Conservation (phyloP, 37 sponge, comb jelly and placozoan species). For the Petrosia ficiformis region DNA sequence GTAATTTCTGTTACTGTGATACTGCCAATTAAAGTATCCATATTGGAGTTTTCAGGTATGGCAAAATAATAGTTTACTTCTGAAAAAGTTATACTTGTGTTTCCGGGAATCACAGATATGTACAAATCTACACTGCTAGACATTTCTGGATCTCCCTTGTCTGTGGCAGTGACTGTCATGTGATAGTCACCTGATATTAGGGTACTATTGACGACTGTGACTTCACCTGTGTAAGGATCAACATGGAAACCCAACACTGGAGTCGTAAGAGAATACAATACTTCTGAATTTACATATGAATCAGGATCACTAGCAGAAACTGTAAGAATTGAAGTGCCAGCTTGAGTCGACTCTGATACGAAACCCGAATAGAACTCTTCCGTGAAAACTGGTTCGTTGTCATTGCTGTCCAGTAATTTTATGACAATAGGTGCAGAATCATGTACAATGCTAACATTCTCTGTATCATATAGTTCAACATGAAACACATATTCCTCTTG, state of each 20-base stretch:
- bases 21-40: constrained; percentile 7
- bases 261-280: background rate
- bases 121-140: background rate
- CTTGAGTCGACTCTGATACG: constrained; percentile 5
- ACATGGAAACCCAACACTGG: constrained; percentile 14
- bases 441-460: constrained; percentile 2
- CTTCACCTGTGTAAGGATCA: background rate
- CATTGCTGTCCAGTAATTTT: constrained; percentile 27
- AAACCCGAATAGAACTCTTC: constrained; percentile 26
- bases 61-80: constrained; percentile 8
- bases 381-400: constrained; percentile 24
- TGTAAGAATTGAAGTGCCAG: constrained; percentile 1
- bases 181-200: constrained; percentile 26
- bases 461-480: constrained; percentile 25
- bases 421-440: constrained; percentile 28
- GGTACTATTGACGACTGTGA: constrained; percentile 8
- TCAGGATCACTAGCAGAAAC: constrained; percentile 36
- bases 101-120: constrained; percentile 22
- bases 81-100: constrained; percentile 16
- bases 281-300: background rate
- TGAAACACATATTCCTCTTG: constrained; percentile 21
- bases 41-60: constrained; percentile 16
- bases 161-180: constrained; percentile 27
- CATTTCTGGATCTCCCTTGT: constrained; percentile 28
- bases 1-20: background rate